Percentiles rank a stretch among this genome's conserved stretches.
Conservation (phyloP, 1,140 invertebrate genomes). For the Habropoda laboriosa region DNA sequence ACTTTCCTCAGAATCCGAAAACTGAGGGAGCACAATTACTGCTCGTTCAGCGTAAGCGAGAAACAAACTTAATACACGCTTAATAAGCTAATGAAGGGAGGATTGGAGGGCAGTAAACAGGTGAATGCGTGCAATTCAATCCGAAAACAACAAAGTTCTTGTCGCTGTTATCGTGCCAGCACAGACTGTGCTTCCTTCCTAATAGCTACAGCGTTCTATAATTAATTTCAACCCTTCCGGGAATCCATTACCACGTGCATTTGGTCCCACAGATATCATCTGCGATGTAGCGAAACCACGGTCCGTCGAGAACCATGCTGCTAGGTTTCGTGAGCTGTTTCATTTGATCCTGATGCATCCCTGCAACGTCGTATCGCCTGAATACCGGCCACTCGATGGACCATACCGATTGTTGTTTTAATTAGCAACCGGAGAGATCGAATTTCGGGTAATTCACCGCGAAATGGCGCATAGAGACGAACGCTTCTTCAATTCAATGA, state of each 20-base stretch:
- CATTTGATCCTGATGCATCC: slow-evolving; percentile 23
- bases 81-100: not conserved
- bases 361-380: not conserved
- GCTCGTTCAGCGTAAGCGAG: not conserved
- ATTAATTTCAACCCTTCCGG: slow-evolving; percentile 73
- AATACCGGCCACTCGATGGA: not conserved
- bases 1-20: too few relatives aligned
- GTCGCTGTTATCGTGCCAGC: slow-evolving; percentile 23
- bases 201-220: slow-evolving; percentile 70
- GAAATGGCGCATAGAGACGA: not conserved
- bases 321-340: slow-evolving; percentile 36
- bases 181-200: slow-evolving; percentile 46
- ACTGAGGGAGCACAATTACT: not conserved
- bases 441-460: not conserved
- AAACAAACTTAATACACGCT: not conserved
- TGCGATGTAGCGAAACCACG: slow-evolving; percentile 51
- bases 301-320: slow-evolving; percentile 29
- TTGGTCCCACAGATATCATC: slow-evolving; percentile 67
- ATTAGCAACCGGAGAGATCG: not conserved
- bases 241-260: slow-evolving; percentile 70
- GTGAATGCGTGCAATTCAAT: not conserved
- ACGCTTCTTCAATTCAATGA: not conserved
- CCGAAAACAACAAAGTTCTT: slow-evolving; percentile 23
- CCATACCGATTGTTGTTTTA: slow-evolving; percentile 17
- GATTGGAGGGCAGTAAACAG: not conserved